A percentile compares a stretch with the other conserved stretches of the same genome.
phyloP scores from a whole-genome alignment of 2,797 vertebrate genomes.

The Hyperoplus immaculatus region DNA sequence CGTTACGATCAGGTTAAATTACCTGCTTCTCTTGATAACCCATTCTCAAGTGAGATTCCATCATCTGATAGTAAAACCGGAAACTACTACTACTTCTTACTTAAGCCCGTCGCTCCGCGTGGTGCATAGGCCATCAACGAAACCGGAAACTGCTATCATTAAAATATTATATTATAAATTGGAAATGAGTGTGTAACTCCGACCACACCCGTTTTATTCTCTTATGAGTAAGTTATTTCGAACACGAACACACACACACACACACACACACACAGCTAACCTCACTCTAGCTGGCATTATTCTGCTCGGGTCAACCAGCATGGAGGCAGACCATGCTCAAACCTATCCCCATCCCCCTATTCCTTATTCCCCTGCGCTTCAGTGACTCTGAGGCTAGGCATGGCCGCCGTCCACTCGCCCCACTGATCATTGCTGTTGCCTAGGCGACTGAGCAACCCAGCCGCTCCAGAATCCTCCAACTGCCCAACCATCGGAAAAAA shows the following conservation, averaged over 20 bases:
- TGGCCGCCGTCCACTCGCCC: slow-evolving; percentile 73
- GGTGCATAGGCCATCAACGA: no score
- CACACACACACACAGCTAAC: slow-evolving; percentile 36
- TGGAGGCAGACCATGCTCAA: slow-evolving; percentile 56
- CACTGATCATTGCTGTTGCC: slow-evolving; percentile 77
- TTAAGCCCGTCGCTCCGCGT: no score
- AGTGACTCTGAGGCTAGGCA: slow-evolving; percentile 61
- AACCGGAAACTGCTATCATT: background rate
- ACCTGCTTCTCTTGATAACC: slow-evolving; percentile 4
- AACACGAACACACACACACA: slow-evolving; percentile 15
- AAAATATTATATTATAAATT: background rate
- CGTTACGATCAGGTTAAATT: background rate
- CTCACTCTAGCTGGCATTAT: slow-evolving; percentile 59
- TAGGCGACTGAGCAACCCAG: slow-evolving; percentile 70
- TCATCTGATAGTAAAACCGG: slow-evolving; percentile 2
- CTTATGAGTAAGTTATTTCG: slow-evolving; percentile 21
- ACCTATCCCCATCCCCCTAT: slow-evolving; percentile 53
- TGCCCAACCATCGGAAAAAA: slow-evolving; percentile 54
- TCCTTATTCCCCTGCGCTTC: slow-evolving; percentile 64
- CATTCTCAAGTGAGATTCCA: background rate
- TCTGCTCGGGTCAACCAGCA: slow-evolving; percentile 68
- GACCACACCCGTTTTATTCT: slow-evolving; percentile 46
- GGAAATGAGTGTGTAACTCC: background rate
- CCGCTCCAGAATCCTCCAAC: slow-evolving; percentile 63
- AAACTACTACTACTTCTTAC: no score